Percentiles rank a stretch among this genome's conserved stretches.
Evolutionary conservation across 1,140 invertebrate genomes (phyloP).

Genomic region (Zaprionus nigranus): DNA sequence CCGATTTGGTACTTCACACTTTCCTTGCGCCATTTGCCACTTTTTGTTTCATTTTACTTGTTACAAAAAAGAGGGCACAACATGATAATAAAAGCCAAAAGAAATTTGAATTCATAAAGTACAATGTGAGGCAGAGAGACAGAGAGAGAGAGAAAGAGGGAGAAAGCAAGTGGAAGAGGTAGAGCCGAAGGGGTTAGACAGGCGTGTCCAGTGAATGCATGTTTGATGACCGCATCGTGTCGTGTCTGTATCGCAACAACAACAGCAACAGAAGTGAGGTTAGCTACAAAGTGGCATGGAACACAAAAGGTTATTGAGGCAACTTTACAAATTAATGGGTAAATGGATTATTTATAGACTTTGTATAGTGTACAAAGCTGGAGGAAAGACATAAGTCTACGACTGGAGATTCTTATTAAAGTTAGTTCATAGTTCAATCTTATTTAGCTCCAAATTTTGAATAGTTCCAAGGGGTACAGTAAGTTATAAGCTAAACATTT

Average conservation of each 20-base stretch:
- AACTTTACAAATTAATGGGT: background rate
- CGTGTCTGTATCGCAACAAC: conserved; percentile 11
- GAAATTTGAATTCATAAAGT: conserved; percentile 63
- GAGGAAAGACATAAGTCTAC: too few species aligned
- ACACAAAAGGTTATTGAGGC: background rate
- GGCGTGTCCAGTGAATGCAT: conserved; percentile 30
- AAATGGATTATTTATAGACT: background rate
- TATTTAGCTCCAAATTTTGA: background rate
- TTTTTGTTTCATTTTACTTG: conserved; percentile 66
- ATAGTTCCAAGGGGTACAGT: too few species aligned
- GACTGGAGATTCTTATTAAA: background rate
- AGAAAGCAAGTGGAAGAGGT: background rate
- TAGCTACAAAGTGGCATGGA: conserved; percentile 22
- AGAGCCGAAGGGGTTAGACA: conserved; percentile 12
- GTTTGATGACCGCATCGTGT: conserved; percentile 14
- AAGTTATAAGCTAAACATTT: too few species aligned
- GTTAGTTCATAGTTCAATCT: background rate
- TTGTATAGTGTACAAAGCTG: too few species aligned
- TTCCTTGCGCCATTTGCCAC: conserved; percentile 77
- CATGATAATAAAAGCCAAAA: conserved; percentile 52
- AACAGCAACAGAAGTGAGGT: conserved; percentile 15
- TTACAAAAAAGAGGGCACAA: conserved; percentile 20
- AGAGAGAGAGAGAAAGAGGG: background rate
- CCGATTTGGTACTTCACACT: conserved; percentile 73
- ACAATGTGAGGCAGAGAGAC: conserved; percentile 24